Evolutionary conservation across 35 echinoderm and acorn worm species (phyloP), one percentile per base, ranked within the genome.

Genomic region (Anneissia japonica): DNA sequence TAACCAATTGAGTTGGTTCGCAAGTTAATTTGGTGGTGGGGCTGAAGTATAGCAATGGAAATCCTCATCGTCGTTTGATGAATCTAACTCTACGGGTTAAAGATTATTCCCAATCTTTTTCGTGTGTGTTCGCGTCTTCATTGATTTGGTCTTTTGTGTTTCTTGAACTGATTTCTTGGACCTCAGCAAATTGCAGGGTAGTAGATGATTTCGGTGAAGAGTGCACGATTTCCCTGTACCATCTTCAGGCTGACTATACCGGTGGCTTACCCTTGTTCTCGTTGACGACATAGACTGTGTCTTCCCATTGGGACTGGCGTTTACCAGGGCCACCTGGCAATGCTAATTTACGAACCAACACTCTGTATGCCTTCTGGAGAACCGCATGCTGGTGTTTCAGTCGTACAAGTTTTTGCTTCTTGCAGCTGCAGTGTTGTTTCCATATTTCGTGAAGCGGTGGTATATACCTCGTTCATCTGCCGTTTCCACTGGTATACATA

Each of bases 191-290:
- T 89, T 74, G 87, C 94, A 97, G 29, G 94, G 88, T 36, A 93
- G 46, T 3, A 97, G 82, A 0, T 90, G 73, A 40, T 97, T 97
- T 13, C 94, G 37, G 35, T 96, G 93, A 29, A 96, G 82, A 30
- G 82, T 81, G 31, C 75, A 64, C 0, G 46, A 72, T 30, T 79
- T 46, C 5, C 90, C 90, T 6, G 3, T 73, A 4, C 94, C 87
- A 84, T 83, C 31, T 55, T 93, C 90, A 14, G 90, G 87, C 35
- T 81, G 12, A 3, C 51, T 90, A 97, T 0, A 97, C 94, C 10
- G 87, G 94, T n/a, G 88, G 19, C 12, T 82, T 74, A 39, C 36
- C 29, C 14, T 76, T 3, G 3, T 35, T 74, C 37, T 74, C 43
- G 34, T 77, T 56, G 13, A 90, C 77, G 4, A 90, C 81, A 74